Conservation (phyloP, 1,140 invertebrate species). For the Scaptomyza hsui region DNA sequence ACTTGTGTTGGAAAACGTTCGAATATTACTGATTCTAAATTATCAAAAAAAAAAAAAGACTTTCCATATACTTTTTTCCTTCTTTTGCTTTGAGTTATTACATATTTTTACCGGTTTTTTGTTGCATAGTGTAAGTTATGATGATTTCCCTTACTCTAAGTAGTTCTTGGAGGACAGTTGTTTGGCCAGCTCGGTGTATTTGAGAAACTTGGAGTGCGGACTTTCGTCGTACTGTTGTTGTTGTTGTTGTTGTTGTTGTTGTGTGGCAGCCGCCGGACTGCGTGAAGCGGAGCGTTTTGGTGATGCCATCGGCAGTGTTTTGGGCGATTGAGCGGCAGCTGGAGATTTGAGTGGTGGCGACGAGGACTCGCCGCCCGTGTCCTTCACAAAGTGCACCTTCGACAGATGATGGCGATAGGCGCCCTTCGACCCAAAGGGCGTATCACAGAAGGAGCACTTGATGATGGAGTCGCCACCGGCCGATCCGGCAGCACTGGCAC, state of each 20-base stretch:
- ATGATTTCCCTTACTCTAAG: constrained; percentile 84
- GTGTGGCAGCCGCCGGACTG: constrained; percentile 59
- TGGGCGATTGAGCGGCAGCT: constrained; percentile 77
- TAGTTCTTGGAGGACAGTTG: constrained; percentile 98
- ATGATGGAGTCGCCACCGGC: constrained; percentile 90
- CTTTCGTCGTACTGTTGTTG: constrained; percentile 93
- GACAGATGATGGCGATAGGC: constrained; percentile 98
- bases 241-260: constrained; percentile 28
- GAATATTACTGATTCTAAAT: no score
- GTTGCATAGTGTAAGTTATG: not conserved
- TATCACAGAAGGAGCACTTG: constrained; percentile 98
- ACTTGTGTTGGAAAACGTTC: not conserved
- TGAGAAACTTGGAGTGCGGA: constrained; percentile 97
- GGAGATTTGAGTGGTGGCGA: constrained; percentile 74
- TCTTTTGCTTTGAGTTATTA: no score
- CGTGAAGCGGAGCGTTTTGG: constrained; percentile 67
- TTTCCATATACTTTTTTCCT: no score
- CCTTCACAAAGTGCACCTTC: constrained; percentile 98
- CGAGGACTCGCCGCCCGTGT: constrained; percentile 90
- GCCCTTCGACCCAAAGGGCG: constrained; percentile 97
- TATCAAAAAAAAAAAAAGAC: no score
- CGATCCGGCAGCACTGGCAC: constrained; percentile 85
- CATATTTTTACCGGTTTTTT: not conserved
- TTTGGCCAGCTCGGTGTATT: constrained; percentile 98
- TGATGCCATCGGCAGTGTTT: constrained; percentile 63